Conservation (phyloP, 2,888 invertebrate genomes). For the Acanthopleura granulata region DNA sequence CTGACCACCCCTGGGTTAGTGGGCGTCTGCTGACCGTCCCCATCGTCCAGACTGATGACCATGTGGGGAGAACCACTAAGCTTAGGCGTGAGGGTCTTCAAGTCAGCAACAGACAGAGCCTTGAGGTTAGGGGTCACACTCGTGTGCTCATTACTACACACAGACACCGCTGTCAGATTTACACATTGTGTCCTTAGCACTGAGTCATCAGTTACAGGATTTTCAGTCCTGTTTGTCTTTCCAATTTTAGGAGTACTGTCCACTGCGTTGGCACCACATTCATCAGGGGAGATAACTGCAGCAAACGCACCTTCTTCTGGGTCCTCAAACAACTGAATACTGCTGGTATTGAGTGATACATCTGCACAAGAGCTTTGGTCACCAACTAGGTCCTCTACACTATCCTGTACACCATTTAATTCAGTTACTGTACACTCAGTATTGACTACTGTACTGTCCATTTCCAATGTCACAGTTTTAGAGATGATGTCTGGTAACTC, state of each 20-base stretch:
- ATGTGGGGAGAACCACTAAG: slow-evolving; percentile 74
- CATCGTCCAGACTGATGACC: slow-evolving; percentile 77
- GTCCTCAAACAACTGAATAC: slow-evolving; percentile 13
- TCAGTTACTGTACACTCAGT: background rate
- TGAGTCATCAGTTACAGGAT: slow-evolving; percentile 15
- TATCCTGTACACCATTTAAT: background rate
- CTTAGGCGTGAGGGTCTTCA: slow-evolving; percentile 69
- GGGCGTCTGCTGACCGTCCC: slow-evolving; percentile 53
- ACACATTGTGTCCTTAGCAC: slow-evolving; percentile 18
- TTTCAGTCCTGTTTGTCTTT: slow-evolving; percentile 19
- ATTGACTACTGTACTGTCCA: background rate
- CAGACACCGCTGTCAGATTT: background rate
- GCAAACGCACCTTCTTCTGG: slow-evolving; percentile 10
- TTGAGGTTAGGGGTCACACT: background rate
- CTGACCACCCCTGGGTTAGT: slow-evolving; percentile 74
- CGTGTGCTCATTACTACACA: slow-evolving; percentile 20
- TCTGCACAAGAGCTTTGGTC: background rate
- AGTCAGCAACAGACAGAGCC: slow-evolving; percentile 33
- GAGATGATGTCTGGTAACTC: background rate
- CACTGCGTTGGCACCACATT: background rate
- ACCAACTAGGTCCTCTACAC: background rate
- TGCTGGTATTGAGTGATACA: background rate
- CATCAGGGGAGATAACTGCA: slow-evolving; percentile 1
- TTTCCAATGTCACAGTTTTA: background rate
- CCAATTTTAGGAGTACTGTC: slow-evolving; percentile 25